Base-by-base conservation (phyloP, 2,113 vertebrate genomes). In the Uria aalge region DNA sequence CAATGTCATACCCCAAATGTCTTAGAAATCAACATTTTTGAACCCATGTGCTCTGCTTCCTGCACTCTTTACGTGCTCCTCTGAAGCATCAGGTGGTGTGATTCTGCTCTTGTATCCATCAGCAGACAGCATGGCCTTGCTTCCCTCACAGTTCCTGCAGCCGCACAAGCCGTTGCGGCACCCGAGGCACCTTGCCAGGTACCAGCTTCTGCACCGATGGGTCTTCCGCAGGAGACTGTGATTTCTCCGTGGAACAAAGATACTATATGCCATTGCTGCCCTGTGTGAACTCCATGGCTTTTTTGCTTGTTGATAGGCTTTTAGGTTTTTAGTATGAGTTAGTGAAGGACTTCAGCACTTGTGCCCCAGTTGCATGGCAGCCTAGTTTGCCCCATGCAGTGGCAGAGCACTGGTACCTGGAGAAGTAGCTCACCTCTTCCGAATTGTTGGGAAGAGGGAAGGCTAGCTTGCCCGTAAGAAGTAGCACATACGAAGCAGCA, bases 131-230 rank as follows among this genome's bases (percentile, higher is more conserved):
- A 3, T 10, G 38, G 10, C 34, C 38, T 55, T 78, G 69, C 43
- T 92, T 77, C 22, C 48, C 16, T 11, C n/a, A 2, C 24, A 29
- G 69, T 15, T 67, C 22, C 47, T 62, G 30, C 48, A 68, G 67
- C 43, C 0, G 0, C 60, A 30, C 0, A 8, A 84, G 47, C 47
- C 1, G 0, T 66, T 16, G 2, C 0, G 3, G 29, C 29, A 47
- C 32, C n/a, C 2, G 3, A n/a, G 43, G 16, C 26, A 43, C 20
- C 47, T 60, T 34, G 21, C 15, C 62, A 73, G 40, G 36, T 53
- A 23, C 52, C 81, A 68, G 41, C 53, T 64, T 5, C 83, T 79
- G 57, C 43, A 40, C 23, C 36, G 26, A 0, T 32, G 43, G 47
- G 8, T 41, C 53, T 80, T 76, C 34, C 5, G 5, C 50, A 69